Evolutionary conservation across 2,888 invertebrate genomes (phyloP).

Genomic region (Drosophila mettleri): DNA sequence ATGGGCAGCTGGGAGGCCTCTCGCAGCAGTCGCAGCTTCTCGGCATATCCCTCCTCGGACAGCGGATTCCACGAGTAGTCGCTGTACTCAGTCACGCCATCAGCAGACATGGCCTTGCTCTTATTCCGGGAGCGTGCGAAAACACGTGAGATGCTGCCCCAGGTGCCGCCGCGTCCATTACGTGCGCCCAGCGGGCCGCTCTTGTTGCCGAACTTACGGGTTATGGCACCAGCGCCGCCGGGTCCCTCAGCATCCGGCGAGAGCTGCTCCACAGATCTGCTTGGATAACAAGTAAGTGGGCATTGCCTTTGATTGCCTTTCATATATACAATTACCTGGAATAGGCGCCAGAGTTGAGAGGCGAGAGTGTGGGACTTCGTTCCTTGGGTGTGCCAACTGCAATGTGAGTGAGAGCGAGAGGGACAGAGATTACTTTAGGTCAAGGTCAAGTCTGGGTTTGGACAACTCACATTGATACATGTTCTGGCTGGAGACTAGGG

Average conservation of each 20-base stretch:
- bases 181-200: slow-evolving; percentile 85
- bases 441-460: fast-evolving
- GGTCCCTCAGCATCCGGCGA: slow-evolving; percentile 91
- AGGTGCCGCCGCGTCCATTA: slow-evolving; percentile 90
- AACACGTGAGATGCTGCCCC: slow-evolving; percentile 96
- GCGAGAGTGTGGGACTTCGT: slow-evolving; percentile 93
- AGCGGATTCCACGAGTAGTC: slow-evolving; percentile 85
- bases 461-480: slow-evolving; percentile 85
- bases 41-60: slow-evolving; percentile 84
- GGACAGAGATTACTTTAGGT: background rate
- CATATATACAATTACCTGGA: slow-evolving; percentile 86
- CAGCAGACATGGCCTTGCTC: slow-evolving; percentile 87
- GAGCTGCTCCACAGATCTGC: slow-evolving; percentile 89
- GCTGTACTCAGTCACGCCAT: slow-evolving; percentile 86
- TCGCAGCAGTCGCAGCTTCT: slow-evolving; percentile 87
- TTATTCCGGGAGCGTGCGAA: slow-evolving; percentile 94
- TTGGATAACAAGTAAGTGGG: background rate
- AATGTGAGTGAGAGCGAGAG: background rate
- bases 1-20: slow-evolving; percentile 94
- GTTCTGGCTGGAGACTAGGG: slow-evolving; percentile 85
- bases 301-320: too few relatives aligned
- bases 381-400: slow-evolving; percentile 92
- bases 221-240: slow-evolving; percentile 85
- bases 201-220: slow-evolving; percentile 82
- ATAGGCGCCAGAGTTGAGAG: slow-evolving; percentile 91